Evolutionary conservation across 2,797 vertebrate species (phyloP).

Genomic region (Sebastiscus tertius): DNA sequence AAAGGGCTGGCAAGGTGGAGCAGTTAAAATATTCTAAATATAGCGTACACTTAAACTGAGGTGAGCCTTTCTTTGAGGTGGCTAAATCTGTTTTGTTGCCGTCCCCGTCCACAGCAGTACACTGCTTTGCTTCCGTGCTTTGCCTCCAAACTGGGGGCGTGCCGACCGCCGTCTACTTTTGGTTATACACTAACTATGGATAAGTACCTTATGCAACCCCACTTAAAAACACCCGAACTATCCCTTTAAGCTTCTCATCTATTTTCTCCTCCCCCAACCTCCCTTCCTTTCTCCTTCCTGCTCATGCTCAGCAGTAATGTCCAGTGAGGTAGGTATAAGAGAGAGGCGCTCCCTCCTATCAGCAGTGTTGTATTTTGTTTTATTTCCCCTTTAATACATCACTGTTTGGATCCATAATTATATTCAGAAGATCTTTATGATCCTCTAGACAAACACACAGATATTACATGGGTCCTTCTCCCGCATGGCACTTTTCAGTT

Average conservation of each 20-base stretch:
- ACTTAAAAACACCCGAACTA: too few species aligned
- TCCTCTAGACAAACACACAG: not conserved
- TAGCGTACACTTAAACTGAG: too few species aligned
- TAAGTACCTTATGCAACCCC: too few species aligned
- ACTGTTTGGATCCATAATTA: constrained; percentile 11
- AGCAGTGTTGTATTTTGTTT: constrained; percentile 15
- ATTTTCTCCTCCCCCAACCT: constrained; percentile 23
- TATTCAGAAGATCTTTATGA: not conserved
- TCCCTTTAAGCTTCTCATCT: constrained; percentile 15
- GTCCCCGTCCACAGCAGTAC: too few species aligned
- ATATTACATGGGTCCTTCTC: not conserved
- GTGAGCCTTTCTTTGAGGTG: too few species aligned
- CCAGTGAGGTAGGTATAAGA: constrained; percentile 68
- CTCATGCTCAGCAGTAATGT: constrained; percentile 60
- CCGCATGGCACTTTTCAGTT: constrained; percentile 22
- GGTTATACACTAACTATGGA: too few species aligned
- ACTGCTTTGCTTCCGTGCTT: too few species aligned
- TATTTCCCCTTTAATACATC: not conserved
- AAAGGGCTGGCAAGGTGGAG: too few species aligned
- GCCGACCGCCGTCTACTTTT: too few species aligned
- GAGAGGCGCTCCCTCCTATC: not conserved
- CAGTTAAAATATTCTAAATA: too few species aligned
- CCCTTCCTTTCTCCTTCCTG: constrained; percentile 18
- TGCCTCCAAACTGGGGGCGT: too few species aligned
- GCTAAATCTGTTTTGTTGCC: too few species aligned